Conservation (phyloP, 2,797 vertebrate genomes). For the Apogon hyalosoma region DNA sequence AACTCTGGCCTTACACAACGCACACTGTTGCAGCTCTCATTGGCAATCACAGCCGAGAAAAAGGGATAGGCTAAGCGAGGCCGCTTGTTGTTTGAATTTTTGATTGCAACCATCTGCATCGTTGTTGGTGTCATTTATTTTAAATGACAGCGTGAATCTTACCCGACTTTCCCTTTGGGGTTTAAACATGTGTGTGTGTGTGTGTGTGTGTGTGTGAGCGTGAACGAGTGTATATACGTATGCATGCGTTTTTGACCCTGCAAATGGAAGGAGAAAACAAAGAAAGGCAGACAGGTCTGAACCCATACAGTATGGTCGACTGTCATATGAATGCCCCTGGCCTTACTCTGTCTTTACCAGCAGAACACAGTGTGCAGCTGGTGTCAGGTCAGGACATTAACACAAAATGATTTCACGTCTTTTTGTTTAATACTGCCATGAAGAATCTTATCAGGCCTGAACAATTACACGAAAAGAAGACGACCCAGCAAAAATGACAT, state of each 20-base stretch:
- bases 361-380: constrained; percentile 54
- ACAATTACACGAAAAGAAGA: constrained; percentile 26
- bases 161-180: constrained; percentile 67
- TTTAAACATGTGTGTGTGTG: constrained; percentile 37
- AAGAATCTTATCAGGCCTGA: constrained; percentile 21
- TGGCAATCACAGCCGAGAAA: constrained; percentile 65
- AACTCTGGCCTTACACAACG: constrained; percentile 70
- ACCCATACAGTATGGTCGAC: constrained; percentile 61
- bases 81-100: constrained; percentile 81
- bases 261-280: constrained; percentile 61
- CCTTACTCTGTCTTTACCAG: constrained; percentile 49
- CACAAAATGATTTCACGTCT: constrained; percentile 42
- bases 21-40: constrained; percentile 70
- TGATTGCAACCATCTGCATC: constrained; percentile 83
- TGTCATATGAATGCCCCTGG: constrained; percentile 67
- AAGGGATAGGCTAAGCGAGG: constrained; percentile 70
- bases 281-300: constrained; percentile 75
- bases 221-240: constrained; percentile 26
- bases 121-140: constrained; percentile 79
- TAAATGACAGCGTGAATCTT: constrained; percentile 78
- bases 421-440: constrained; percentile 6
- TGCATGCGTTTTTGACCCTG: constrained; percentile 47
- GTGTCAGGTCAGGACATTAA: constrained; percentile 52
- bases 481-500: not conserved
- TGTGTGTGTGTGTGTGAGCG: constrained; percentile 45